Conservation (phyloP, 1,140 invertebrate genomes). For the Drosophila pseudoananassae region DNA sequence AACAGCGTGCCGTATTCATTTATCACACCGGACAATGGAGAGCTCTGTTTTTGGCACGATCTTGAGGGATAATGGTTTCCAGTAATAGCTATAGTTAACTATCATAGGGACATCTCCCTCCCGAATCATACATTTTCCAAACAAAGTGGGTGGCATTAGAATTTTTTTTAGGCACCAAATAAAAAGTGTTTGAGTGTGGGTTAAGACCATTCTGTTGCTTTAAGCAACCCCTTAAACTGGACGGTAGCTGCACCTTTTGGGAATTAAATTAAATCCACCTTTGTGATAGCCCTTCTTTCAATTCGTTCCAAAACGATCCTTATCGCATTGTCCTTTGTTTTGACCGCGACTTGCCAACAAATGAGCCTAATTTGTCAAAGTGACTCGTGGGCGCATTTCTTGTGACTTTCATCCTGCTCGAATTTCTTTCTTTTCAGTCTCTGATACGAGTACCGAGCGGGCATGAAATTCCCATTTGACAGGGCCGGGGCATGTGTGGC, state of each 20-base stretch:
- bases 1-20: conserved; percentile 51
- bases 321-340: conserved; percentile 76
- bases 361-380: conserved; percentile 80
- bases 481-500: conserved; percentile 44
- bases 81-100: background rate
- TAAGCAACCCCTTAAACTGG: background rate
- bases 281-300: conserved; percentile 1
- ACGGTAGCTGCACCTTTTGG: conserved; percentile 36
- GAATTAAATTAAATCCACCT: conserved; percentile 37
- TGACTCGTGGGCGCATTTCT: conserved; percentile 33
- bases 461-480: conserved; percentile 80
- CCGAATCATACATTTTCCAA: background rate
- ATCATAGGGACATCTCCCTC: background rate
- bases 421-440: conserved; percentile 44
- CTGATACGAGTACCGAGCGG: conserved; percentile 17
- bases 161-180: background rate
- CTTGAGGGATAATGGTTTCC: conserved; percentile 25
- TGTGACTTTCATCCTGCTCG: conserved; percentile 40
- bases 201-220: too few relatives aligned
- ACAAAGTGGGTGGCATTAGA: conserved; percentile 15
- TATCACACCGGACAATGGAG: conserved; percentile 53
- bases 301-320: conserved; percentile 44
- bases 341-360: conserved; percentile 70
- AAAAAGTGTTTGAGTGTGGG: background rate
- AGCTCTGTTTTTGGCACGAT: conserved; percentile 60